phyloP scores from a whole-genome alignment of 2,888 invertebrate genomes.

The Pseudococcus jackbeardsleyi region DNA sequence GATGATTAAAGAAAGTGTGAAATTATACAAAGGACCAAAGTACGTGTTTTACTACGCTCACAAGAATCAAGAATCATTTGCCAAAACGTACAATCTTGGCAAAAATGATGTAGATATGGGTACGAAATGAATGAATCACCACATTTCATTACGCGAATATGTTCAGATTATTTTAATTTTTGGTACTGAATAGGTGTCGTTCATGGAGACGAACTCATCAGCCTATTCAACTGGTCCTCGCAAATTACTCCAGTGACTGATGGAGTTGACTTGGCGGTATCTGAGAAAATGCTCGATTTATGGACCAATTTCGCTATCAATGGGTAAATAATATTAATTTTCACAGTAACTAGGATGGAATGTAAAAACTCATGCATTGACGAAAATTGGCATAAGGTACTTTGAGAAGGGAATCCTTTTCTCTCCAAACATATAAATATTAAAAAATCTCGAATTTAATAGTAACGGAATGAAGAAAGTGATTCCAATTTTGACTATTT shows the following conservation, averaged over 20 bases:
- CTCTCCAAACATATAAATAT: too few species aligned
- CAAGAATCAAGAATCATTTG: constrained; percentile 55
- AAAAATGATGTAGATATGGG: constrained; percentile 1
- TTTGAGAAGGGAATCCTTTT: too few species aligned
- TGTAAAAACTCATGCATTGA: too few species aligned
- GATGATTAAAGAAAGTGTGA: constrained; percentile 9
- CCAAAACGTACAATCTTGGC: not conserved
- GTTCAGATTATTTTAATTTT: not conserved
- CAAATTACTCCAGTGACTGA: constrained; percentile 39
- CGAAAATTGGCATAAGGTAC: too few species aligned
- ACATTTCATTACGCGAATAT: not conserved
- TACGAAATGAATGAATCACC: not conserved
- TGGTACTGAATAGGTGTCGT: constrained; percentile 53
- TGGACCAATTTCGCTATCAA: constrained; percentile 61
- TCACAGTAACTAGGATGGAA: too few species aligned
- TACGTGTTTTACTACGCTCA: constrained; percentile 62
- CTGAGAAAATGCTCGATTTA: constrained; percentile 54
- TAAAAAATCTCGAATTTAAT: too few species aligned
- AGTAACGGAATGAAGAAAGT: too few species aligned
- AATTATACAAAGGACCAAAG: constrained; percentile 48
- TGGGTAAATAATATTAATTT: not conserved
- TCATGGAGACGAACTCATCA: constrained; percentile 66
- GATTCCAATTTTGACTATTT: too few species aligned
- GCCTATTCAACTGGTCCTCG: constrained; percentile 64
- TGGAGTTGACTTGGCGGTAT: constrained; percentile 56